Evolutionary conservation across 2,797 vertebrate genomes (phyloP).

Genomic region (Muscicapa comitata): DNA sequence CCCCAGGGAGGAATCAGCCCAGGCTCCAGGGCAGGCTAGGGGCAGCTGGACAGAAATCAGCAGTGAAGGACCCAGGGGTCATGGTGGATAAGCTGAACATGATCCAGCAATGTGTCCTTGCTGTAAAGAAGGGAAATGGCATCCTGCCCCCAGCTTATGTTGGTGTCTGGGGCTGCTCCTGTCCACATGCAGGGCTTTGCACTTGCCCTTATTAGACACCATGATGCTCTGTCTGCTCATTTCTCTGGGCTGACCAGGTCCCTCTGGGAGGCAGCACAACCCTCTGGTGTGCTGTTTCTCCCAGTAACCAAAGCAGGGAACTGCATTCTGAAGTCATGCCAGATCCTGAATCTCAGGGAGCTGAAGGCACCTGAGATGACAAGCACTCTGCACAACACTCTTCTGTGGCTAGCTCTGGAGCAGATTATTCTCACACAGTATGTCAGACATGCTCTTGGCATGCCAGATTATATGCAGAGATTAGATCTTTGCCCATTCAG

Average conservation of each 20-base stretch:
- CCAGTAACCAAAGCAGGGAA: background rate
- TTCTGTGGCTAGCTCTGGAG: background rate
- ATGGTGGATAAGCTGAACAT: background rate
- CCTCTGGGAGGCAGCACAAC: background rate
- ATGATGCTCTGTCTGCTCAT: background rate
- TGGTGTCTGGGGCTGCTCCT: background rate
- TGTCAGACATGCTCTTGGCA: background rate
- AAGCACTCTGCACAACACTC: background rate
- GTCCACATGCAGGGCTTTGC: accelerated
- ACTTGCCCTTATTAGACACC: background rate
- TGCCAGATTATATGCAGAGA: background rate
- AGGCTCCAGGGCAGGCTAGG: background rate
- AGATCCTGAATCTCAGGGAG: background rate
- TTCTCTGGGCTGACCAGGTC: background rate
- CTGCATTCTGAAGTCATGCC: background rate
- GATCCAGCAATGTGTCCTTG: background rate
- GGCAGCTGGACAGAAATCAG: background rate
- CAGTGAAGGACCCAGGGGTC: background rate
- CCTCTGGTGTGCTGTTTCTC: background rate
- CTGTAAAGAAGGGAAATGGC: background rate
- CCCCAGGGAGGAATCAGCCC: background rate
- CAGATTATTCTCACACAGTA: background rate
- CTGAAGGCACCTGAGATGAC: background rate
- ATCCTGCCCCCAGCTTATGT: background rate
- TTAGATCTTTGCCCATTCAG: background rate